Base-by-base conservation (phyloP, 2,113 vertebrate genomes). In the Rhagologus leucostigma region DNA sequence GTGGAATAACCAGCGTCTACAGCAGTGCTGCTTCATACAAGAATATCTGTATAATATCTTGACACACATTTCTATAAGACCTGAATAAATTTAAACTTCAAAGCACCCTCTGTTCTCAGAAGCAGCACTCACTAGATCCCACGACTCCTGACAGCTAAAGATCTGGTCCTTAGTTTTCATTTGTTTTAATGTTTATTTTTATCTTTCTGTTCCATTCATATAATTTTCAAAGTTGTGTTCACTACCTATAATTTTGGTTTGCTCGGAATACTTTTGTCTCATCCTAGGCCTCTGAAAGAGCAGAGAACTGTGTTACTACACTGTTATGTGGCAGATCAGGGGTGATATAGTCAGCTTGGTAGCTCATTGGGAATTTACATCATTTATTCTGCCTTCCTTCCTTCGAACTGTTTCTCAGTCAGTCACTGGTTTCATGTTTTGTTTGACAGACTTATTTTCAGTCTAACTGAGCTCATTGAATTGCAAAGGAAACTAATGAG, bases 361-460 rank as follows among this genome's bases (percentile, higher is more conserved):
- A 87, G 22, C 16, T 95, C 49, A 53, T 20, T 70, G 55, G 63
- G 39, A 84, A 80, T 76, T 76, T 50, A 4, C 68, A 29, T 75
- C 3, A 11, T 83, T 89, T 79, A 37, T 92, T 29, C 67, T 75
- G 33, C 33, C 75, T 87, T 39, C 64, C 39, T 89, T 73, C 50
- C 49, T 88, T 79, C 50, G 10, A 47, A 78, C 65, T 44, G 14
- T 74, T 91, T 42, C 92, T 94, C 42, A 95, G 74, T 83, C 86
- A 60, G 84, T 68, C 92, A 87, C 89, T 0, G 1, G 87, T 92
- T 96, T 95, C 95, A 88, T 96, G 91, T 92, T 97, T 97, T 97
- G 96, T 98, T 98, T 98, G 98, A 98, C 98, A 98, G 98, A 93
- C 90, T 95, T 97, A 97, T 98, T 97, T 98, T 98, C 98, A 98